phyloP scores from a whole-genome alignment of 2,113 vertebrate genomes.

The Cebus imitator region DNA sequence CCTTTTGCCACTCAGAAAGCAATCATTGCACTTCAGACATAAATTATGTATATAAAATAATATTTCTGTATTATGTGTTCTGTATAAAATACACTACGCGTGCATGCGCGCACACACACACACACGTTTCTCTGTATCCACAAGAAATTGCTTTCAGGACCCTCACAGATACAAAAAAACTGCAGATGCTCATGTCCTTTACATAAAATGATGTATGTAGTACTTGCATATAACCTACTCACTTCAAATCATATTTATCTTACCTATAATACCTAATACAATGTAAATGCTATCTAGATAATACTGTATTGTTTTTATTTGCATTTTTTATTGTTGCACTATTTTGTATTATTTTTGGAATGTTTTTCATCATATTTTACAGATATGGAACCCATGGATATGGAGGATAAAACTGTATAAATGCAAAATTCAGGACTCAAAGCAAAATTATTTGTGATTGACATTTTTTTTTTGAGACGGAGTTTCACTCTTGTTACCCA shows the following conservation, averaged over 20 bases:
- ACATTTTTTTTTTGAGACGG: too few relatives aligned
- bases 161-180: background rate
- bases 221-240: background rate
- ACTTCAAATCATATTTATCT: background rate
- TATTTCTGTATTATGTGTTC: background rate
- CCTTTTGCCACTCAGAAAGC: slow-evolving; percentile 13
- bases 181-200: background rate
- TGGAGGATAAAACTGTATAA: background rate
- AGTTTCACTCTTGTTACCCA: too few relatives aligned
- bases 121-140: background rate
- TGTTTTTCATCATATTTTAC: background rate
- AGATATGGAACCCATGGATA: background rate
- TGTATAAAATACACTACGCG: background rate
- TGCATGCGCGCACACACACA: too few relatives aligned
- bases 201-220: background rate
- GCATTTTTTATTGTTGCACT: background rate
- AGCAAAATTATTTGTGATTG: background rate
- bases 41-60: slow-evolving; percentile 9
- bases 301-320: background rate
- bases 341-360: background rate
- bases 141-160: background rate
- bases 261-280: background rate
- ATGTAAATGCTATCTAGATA: background rate
- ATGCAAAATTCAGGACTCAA: background rate
- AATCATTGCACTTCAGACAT: background rate